Conservation (phyloP, 2,888 invertebrate genomes). For the Carpatolechia fugitivella region DNA sequence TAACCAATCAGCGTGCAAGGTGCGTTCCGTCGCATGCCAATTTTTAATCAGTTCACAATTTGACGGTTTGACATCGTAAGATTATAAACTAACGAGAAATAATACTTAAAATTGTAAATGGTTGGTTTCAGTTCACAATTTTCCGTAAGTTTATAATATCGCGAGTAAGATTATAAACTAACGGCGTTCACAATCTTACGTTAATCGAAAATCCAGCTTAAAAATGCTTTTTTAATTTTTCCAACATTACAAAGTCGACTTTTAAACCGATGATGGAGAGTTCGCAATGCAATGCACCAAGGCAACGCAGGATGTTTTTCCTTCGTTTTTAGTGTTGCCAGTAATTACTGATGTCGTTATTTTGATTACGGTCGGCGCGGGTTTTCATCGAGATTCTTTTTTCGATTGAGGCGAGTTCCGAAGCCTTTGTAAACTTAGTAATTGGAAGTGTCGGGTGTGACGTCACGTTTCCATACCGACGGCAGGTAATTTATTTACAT, state of each 20-base stretch:
- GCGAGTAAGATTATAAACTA: too few relatives aligned
- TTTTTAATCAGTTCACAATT: too few relatives aligned
- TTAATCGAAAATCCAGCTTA: neutral
- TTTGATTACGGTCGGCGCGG: conserved; percentile 22
- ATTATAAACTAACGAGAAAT: too few relatives aligned
- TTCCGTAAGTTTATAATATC: too few relatives aligned
- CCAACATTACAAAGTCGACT: conserved; percentile 11
- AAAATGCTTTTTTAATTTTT: neutral
- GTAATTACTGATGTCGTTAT: conserved; percentile 31
- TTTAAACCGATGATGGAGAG: neutral
- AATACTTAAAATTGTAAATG: too few relatives aligned
- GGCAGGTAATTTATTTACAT: neutral
- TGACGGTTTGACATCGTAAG: too few relatives aligned
- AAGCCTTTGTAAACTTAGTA: neutral
- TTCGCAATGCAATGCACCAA: neutral
- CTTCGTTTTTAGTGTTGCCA: neutral
- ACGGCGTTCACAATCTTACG: too few relatives aligned
- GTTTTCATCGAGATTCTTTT: conserved; percentile 8
- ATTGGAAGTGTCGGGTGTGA: neutral
- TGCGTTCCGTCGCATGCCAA: neutral
- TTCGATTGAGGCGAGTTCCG: neutral
- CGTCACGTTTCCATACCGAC: neutral
- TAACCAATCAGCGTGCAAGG: too few relatives aligned
- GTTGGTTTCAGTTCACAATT: too few relatives aligned
- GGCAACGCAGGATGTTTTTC: too few relatives aligned